Conservation (phyloP, 2,888 invertebrate species). For the Lasiommata megera region DNA sequence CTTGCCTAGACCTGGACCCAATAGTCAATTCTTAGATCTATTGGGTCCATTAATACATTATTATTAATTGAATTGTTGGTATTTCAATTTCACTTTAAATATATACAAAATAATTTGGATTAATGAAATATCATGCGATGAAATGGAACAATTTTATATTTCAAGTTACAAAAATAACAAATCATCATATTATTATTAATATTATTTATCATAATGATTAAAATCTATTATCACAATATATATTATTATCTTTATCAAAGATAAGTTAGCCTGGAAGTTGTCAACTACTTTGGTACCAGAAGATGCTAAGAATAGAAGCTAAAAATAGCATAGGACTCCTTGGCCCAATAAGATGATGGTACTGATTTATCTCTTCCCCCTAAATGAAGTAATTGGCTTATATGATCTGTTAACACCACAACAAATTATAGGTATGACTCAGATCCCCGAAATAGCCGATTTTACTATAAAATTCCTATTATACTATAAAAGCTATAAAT, state of each 20-base stretch:
- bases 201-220: too few species aligned
- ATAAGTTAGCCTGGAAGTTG: not conserved
- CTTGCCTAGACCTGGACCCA: too few species aligned
- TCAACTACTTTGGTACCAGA: not conserved
- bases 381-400: constrained; percentile 14
- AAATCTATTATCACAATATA: not conserved
- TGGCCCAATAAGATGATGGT: constrained; percentile 37
- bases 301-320: constrained; percentile 32
- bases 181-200: too few species aligned
- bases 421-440: not conserved
- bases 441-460: too few species aligned
- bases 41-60: too few species aligned
- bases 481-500: too few species aligned
- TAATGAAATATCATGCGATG: not conserved
- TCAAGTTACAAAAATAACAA: not conserved
- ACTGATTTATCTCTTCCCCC: constrained; percentile 48
- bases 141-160: not conserved
- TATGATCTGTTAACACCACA: not conserved
- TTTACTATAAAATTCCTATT: too few species aligned
- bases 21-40: too few species aligned
- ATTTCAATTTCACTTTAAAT: too few species aligned
- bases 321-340: constrained; percentile 48
- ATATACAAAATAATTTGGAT: too few species aligned
- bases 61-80: too few species aligned
- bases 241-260: not conserved